Evolutionary conservation across 2,888 invertebrate species (phyloP), one percentile per base, ranked within the genome.

Genomic region (Ectropis crepuscularia): DNA sequence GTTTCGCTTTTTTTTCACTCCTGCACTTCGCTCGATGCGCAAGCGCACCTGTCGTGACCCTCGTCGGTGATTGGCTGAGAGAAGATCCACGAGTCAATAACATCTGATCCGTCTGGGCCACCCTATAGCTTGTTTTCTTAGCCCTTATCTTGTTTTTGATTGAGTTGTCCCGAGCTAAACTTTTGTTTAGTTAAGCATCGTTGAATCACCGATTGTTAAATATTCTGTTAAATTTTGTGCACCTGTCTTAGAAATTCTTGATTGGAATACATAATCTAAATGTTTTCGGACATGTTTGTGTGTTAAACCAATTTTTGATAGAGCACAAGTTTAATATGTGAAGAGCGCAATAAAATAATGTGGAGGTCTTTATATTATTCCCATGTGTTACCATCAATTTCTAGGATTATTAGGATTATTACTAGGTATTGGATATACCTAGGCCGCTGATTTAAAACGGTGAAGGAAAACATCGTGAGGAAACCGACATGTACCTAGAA

Each of bases 51-150:
- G 89, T 82, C 77, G 63, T 65, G 63, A 62, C 68, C 62, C 78
- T 75, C 66, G 74, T 74, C 69, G 73, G 79, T 79, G 83, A 91
- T 91, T 91, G 92, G 92, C 75, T 76, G 77, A 60, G 65, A 57
- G 53, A 38, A 65, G 73, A 72, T 69, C 66, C 73, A 64, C 80
- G 76, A 90, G 89, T 90, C 90, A 90, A 90, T 87, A 90, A 88
- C 89, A 86, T 85, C 83, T 81, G 81, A 78, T 77, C 73, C 73
- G 70, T 69, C 67, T 69, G 67, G 85, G 84, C 88, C 88, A 88
- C 88, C 89, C 85, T 81, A 80, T 74, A 75, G 74, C 76, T 78
- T 79, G 82, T 82, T 80, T 78, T 74, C 79, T 86, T 82, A 77
- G 77, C 81, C 84, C 84, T 87, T 72, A 70, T 70, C 71, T 74